phyloP scores from a whole-genome alignment of 2,888 invertebrate species.

The Dicranocentrus wangi region DNA sequence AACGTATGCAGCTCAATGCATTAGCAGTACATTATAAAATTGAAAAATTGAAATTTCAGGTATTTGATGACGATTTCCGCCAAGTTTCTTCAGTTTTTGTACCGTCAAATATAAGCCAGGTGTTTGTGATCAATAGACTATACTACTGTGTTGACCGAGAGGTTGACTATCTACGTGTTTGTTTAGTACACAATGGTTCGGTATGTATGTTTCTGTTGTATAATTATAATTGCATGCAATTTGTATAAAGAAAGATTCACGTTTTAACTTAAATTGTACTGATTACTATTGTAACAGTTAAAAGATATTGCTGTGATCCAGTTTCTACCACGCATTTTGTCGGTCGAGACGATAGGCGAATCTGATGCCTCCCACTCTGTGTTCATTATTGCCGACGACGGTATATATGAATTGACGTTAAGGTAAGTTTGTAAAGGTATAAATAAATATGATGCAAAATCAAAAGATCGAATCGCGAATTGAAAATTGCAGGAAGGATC shows the following conservation, averaged over 20 bases:
- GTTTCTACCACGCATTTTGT: slow-evolving; percentile 62
- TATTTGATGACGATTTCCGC: slow-evolving; percentile 72
- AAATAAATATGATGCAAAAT: background rate
- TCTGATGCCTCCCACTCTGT: slow-evolving; percentile 68
- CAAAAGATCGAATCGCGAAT: too few species aligned
- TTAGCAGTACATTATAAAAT: too few species aligned
- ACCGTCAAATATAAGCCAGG: slow-evolving; percentile 62
- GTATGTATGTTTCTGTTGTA: slow-evolving; percentile 53
- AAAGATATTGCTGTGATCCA: slow-evolving; percentile 71
- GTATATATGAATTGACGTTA: slow-evolving; percentile 67
- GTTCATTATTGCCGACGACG: slow-evolving; percentile 69
- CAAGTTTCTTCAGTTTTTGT: slow-evolving; percentile 70
- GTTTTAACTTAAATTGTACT: background rate
- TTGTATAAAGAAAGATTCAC: background rate
- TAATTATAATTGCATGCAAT: background rate
- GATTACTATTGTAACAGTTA: slow-evolving; percentile 55
- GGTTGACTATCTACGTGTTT: slow-evolving; percentile 62
- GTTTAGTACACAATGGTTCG: slow-evolving; percentile 67
- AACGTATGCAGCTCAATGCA: background rate
- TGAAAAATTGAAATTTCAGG: slow-evolving; percentile 44
- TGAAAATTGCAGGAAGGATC: slow-evolving; percentile 54
- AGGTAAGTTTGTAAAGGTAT: slow-evolving; percentile 38
- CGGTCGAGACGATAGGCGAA: slow-evolving; percentile 67
- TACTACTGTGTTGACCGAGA: slow-evolving; percentile 71
- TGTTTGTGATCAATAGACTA: slow-evolving; percentile 70